Base-by-base conservation (phyloP, 1,140 invertebrate species). In the Megalopta genalis region DNA sequence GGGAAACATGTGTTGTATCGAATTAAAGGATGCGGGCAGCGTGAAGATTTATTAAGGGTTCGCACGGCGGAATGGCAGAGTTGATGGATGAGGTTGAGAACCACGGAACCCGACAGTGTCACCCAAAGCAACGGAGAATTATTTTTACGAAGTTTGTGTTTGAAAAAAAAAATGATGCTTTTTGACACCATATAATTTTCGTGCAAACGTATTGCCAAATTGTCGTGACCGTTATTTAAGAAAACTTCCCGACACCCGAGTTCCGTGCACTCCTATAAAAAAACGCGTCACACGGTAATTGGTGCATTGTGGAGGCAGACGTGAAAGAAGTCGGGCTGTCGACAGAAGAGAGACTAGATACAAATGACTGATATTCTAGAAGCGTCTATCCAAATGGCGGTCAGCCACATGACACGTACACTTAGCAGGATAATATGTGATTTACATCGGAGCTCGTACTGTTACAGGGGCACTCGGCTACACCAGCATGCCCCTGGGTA, bases 361-460 rank as follows among this genome's bases (percentile, higher is more conserved):
- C 57, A 79, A 81, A 86, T 82, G 79, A 81, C 84, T 75, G 79
- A 72, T 75, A 84, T 82, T 86, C 79, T 82, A 84, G 82, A 86
- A 84, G 70, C 78, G 84, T 86, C 82, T 64, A 74, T 72, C 82
- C 79, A 84, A 86, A 86, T 84, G 80, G 80, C 80, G 71, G 82
- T 82, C 83, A 77, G 62, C 66, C 74, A 59, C 72, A 74, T 57
- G 68, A 77, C 72, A 80, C 71, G 82, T 74, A 86, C 75, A 81
- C 82, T 78, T 77, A 75, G 18, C 70, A 21, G 59, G 72, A 78
- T 81, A 71, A 84, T 57, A 57, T 57, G 84, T 75, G 82, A 78
- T 81, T 84, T 72, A 81, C 60, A 81, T 63, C 68, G 5, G 42
- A n/a, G 42, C 27, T 25, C 14, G 42, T 46, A n/a, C 52, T 32